Evolutionary conservation across 2,888 invertebrate species (phyloP), one percentile per base, ranked within the genome.

Genomic region (Leucophora obtusa): DNA sequence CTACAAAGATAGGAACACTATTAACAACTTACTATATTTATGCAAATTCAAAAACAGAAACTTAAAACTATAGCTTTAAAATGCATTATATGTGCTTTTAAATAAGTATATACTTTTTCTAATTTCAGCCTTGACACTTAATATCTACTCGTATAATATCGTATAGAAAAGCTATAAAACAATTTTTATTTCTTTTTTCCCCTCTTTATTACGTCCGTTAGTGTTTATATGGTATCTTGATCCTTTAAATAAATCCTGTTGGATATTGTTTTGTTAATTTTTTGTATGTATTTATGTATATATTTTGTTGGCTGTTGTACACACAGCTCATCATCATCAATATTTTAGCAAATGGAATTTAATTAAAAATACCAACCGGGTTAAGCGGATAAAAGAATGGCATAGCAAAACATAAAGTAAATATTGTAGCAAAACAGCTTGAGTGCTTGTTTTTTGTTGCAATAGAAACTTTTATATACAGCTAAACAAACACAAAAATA

Each of bases 341-440:
- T 54, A 79, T 70, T 68, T 63, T 74, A 68, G 50, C 63, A 72
- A 79, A 79, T 75, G 71, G 70, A 83, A 83, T 83, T 83, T 83
- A 83, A 82, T 83, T 83, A 82, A 80, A 79, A 77, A 82, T 74
- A 77, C 63, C 79, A 74, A 76, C 63, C 69, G 68, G 82, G 73
- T 77, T 79, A 83, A 63, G 73, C 76, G 58, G 65, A 68, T 66
- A 56, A 79, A 58, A 50, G 7, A 21, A 5, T 47, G n/a, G 60
- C 21, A 10, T 8, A 58, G 11, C 54, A 21, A 43, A 33, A 63
- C 10, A n/a, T 17, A 63, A 70, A 51, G 28, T 14, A 47, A 63
- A 65, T 38, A n/a, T n/a, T n/a, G n/a, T n/a, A 73, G 33, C 38
- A 28, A 68, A 68, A 38, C 59, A 66, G 53, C 43, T 74, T 74